A percentile compares a stretch with the other conserved stretches of the same genome.
These are phyloP conservation scores for Tupaia chinensis DNA, from an alignment of 2,113 vertebrate species.

Conservation along the genomic window DNA sequence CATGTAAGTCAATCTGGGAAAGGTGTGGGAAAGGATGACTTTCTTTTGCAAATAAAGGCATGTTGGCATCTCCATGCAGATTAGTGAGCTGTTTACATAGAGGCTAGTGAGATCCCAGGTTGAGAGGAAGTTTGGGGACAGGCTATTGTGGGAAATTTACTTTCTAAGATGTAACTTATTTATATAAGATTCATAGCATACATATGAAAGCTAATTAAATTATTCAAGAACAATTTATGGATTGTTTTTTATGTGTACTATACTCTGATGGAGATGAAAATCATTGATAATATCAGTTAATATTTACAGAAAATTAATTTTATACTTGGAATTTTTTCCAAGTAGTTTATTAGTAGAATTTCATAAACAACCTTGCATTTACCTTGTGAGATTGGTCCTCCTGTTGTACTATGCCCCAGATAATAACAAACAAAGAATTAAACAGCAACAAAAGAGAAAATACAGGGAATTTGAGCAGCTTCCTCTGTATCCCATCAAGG, in stretches of 20 bases:
- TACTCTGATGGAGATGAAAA: background rate
- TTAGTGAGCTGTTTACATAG: background rate
- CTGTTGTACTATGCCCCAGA: background rate
- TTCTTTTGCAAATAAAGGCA: background rate
- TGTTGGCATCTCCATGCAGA: background rate
- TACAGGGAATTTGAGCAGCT: background rate
- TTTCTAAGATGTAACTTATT: background rate
- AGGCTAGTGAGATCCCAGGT: background rate
- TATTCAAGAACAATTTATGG: background rate
- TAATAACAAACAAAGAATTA: background rate
- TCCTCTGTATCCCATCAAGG: background rate
- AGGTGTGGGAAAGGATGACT: background rate
- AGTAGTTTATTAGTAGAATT: background rate
- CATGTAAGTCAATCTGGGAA: background rate
- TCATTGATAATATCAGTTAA: background rate
- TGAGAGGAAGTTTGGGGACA: background rate
- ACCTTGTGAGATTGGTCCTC: no score
- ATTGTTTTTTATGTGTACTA: background rate
- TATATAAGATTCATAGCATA: background rate
- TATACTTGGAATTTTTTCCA: background rate
- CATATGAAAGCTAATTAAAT: background rate
- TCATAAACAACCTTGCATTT: background rate
- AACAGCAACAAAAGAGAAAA: background rate
- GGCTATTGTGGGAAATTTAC: background rate
- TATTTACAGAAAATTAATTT: background rate